Evolutionary conservation across 2,888 invertebrate genomes (phyloP).

Genomic region (Lithophane semibrunnea): DNA sequence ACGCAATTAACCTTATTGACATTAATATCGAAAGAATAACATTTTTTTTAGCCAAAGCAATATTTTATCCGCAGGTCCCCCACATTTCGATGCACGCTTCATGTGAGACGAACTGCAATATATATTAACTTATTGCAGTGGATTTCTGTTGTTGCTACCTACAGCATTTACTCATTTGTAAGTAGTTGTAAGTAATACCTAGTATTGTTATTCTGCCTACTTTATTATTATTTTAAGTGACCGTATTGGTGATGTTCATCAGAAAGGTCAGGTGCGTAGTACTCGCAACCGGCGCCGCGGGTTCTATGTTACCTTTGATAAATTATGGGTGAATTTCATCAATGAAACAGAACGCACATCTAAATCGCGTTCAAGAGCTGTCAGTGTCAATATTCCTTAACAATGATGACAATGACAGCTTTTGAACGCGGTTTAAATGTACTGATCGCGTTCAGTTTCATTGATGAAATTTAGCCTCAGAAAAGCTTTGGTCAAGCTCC

Average conservation of each 20-base stretch:
- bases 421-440: background rate
- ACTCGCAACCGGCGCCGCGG: background rate
- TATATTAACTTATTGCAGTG: constrained; percentile 12
- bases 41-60: constrained; percentile 9
- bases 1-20: background rate
- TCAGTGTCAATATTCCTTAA: background rate
- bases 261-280: background rate
- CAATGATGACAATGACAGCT: background rate
- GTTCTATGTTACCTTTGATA: background rate
- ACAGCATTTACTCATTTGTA: background rate
- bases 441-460: background rate
- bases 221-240: background rate
- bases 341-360: background rate
- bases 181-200: background rate
- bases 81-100: constrained; percentile 37
- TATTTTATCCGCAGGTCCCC: constrained; percentile 44
- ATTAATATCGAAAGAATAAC: background rate
- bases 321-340: background rate
- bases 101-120: constrained; percentile 15
- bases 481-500: background rate
- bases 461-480: background rate
- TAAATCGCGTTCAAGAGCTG: background rate
- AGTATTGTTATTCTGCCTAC: background rate
- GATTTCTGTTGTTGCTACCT: background rate
- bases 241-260: background rate